Conservation (phyloP, 2,113 vertebrate genomes). For the Gorsachius goisagi region DNA sequence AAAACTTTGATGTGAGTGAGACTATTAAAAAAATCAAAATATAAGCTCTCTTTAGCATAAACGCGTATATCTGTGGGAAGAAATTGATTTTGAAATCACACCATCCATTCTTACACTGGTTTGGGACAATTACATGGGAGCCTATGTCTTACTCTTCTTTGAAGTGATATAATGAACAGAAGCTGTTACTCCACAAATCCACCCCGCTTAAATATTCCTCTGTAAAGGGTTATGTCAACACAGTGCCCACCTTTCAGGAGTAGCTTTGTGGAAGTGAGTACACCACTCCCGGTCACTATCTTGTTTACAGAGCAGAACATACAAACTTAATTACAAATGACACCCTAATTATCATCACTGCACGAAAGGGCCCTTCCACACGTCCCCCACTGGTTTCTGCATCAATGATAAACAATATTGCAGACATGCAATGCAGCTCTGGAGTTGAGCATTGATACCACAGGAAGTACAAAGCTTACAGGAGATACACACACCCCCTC, state of each 20-base stretch:
- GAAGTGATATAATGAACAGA: neutral
- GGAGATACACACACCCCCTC: neutral
- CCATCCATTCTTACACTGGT: neutral
- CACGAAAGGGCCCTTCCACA: neutral
- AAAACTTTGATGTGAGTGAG: neutral
- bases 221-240: neutral
- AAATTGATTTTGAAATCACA: neutral
- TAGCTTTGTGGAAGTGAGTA: neutral
- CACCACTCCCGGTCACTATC: neutral
- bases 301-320: neutral
- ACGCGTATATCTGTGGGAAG: neutral
- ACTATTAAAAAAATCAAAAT: neutral
- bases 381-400: neutral
- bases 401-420: neutral
- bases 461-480: neutral
- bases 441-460: neutral
- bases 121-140: neutral
- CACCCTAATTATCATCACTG: neutral
- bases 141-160: neutral
- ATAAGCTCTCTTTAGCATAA: neutral
- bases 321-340: neutral
- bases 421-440: neutral
- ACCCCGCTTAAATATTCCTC: neutral
- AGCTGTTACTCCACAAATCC: neutral
- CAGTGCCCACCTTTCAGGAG: neutral